Evolutionary conservation across 2,888 invertebrate species (phyloP), one percentile per base, ranked within the genome.

Genomic region (Cryptocephalus primarius): DNA sequence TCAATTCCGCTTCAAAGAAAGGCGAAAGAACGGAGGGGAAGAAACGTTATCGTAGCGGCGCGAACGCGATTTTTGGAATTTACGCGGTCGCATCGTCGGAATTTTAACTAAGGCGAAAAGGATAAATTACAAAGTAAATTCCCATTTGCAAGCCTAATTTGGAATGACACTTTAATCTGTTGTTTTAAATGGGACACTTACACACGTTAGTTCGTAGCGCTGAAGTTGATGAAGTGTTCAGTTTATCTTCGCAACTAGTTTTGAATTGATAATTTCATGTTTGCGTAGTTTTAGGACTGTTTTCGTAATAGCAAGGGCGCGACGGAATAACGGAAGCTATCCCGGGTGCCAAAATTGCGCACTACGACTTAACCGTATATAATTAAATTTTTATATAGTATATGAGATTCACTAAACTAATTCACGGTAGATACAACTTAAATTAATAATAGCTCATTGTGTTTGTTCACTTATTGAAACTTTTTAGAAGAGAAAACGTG

Each of bases 111-210:
- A 44, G 47, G 22, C 22, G 22, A 22, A 22, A 22, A 43, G 44
- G 47, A 56, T 54, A 54, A 55, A 54, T 54, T 54, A 51, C 54
- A 50, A 53, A 49, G 51, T 49, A 50, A 54, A 53, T 52, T 54
- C 48, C 49, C 48, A 49, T 53, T 51, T 51, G 50, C 49, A 51
- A 51, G 43, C 48, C 48, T 53, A 48, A 53, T 49, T 50, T 46
- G 43, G 49, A 43, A 53, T 51, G 53, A 48, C 53, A 51, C 49
- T 51, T 51, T 49, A 53, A 53, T 51, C 53, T 51, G 53, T 49
- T 53, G 49, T 53, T 53, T 53, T 51, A 51, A 48, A 44, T 49
- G 44, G 42, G 44, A 6, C n/a, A 2, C 36, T 11, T 36, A 36
- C n/a, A n/a, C 11, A 36, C 11, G 11, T 36, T 36, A 2, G 12